Conservation (phyloP, 2,888 invertebrate genomes). For the Formica aserva region DNA sequence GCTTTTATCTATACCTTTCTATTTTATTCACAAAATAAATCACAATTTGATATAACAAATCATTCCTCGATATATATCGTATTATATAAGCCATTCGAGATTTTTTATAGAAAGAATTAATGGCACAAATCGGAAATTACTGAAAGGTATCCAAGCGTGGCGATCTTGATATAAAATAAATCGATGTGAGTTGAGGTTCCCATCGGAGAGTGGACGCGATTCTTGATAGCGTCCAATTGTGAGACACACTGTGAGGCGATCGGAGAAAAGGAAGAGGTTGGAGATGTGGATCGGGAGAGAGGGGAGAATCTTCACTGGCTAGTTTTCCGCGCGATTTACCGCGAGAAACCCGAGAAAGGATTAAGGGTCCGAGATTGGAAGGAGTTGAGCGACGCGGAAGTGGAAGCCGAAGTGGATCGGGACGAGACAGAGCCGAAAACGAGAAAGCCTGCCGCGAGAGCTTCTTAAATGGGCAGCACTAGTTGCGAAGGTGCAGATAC, state of each 20-base stretch:
- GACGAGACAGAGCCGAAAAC: conserved; percentile 72
- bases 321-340: conserved; percentile 84
- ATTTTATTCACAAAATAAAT: not conserved
- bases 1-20: not conserved
- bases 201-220: conserved; percentile 50
- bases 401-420: conserved; percentile 59
- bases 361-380: conserved; percentile 79
- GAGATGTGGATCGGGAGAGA: conserved; percentile 1
- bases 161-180: conserved; percentile 15
- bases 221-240: conserved; percentile 64
- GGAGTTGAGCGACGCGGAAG: conserved; percentile 66
- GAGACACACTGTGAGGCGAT: conserved; percentile 57
- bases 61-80: not conserved
- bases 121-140: not conserved
- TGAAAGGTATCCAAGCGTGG: not conserved
- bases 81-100: not conserved
- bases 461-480: conserved; percentile 74
- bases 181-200: conserved; percentile 47
- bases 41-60: not conserved
- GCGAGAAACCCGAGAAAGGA: conserved; percentile 81
- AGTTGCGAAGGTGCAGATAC: conserved; percentile 38
- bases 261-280: conserved; percentile 56
- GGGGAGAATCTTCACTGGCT: conserved; percentile 79
- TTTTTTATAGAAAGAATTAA: not conserved
- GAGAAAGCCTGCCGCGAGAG: conserved; percentile 74